Evolutionary conservation across 2,113 vertebrate genomes (phyloP).

Genomic region (Illadopsis cleaveri): DNA sequence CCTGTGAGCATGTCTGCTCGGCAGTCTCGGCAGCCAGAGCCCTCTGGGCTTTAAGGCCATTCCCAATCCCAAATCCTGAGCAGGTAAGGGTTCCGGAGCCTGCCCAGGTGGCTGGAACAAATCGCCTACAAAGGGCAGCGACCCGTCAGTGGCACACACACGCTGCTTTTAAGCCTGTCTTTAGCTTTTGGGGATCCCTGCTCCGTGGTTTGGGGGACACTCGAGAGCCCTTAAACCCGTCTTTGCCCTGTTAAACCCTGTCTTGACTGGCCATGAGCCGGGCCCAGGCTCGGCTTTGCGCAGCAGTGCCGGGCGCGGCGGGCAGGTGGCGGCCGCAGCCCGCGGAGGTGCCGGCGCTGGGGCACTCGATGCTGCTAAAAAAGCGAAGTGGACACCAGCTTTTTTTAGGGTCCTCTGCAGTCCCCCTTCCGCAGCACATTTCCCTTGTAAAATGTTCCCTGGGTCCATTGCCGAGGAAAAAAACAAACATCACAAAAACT

Average conservation of each 20-base stretch:
- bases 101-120: no score
- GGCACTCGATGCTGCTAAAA: fast-evolving
- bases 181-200: neutral
- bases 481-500: neutral
- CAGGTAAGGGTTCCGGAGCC: no score
- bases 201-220: neutral
- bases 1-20: fast-evolving
- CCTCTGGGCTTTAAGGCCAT: neutral
- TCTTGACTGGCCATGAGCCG: fast-evolving
- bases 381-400: fast-evolving
- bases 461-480: fast-evolving
- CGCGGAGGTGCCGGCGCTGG: fast-evolving
- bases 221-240: neutral
- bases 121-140: neutral
- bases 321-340: constrained; percentile 20
- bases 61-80: neutral
- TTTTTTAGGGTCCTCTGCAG: fast-evolving
- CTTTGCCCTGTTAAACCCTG: fast-evolving
- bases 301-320: neutral
- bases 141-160: neutral
- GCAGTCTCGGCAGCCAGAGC: neutral
- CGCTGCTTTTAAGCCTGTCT: neutral
- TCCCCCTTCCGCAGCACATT: neutral
- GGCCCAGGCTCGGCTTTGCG: fast-evolving
- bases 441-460: neutral